Evolutionary conservation across 2,888 invertebrate species (phyloP).

Genomic region (Dicyrtoma fusca): DNA sequence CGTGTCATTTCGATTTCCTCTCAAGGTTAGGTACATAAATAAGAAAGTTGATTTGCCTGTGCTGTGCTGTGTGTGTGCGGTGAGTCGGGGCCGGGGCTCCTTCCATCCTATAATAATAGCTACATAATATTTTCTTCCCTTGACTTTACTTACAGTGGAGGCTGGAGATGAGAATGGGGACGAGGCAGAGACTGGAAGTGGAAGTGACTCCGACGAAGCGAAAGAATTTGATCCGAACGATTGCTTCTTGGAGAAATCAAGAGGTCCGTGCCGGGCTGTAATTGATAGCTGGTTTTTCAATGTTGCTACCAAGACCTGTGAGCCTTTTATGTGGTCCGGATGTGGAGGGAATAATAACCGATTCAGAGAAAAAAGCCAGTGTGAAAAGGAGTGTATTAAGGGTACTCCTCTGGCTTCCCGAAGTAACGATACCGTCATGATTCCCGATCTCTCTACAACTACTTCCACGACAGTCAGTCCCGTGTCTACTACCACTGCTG

Average conservation of each 20-base stretch:
- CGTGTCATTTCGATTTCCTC: slow-evolving; percentile 31
- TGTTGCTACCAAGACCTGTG: slow-evolving; percentile 58
- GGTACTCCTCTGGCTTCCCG: slow-evolving; percentile 19
- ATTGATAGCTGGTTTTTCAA: slow-evolving; percentile 60
- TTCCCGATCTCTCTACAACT: neutral
- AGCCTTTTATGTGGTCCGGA: slow-evolving; percentile 60
- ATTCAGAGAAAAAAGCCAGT: slow-evolving; percentile 46
- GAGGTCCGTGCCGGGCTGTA: slow-evolving; percentile 57
- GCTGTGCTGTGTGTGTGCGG: too few relatives aligned
- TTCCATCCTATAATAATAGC: too few relatives aligned
- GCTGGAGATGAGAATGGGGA: slow-evolving; percentile 21
- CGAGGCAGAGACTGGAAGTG: slow-evolving; percentile 21
- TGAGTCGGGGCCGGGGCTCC: neutral
- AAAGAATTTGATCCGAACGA: slow-evolving; percentile 52
- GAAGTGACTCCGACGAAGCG: slow-evolving; percentile 39
- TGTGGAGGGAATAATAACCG: slow-evolving; percentile 58
- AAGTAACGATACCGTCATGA: neutral
- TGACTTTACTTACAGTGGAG: slow-evolving; percentile 30
- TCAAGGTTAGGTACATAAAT: neutral
- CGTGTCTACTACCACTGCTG: neutral
- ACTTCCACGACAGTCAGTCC: neutral
- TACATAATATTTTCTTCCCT: slow-evolving; percentile 24
- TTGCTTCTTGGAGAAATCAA: slow-evolving; percentile 50
- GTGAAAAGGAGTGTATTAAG: slow-evolving; percentile 43
- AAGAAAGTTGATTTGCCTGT: slow-evolving; percentile 4